Base-by-base conservation (phyloP, 1,140 invertebrate genomes). In the Drosophila truncata region DNA sequence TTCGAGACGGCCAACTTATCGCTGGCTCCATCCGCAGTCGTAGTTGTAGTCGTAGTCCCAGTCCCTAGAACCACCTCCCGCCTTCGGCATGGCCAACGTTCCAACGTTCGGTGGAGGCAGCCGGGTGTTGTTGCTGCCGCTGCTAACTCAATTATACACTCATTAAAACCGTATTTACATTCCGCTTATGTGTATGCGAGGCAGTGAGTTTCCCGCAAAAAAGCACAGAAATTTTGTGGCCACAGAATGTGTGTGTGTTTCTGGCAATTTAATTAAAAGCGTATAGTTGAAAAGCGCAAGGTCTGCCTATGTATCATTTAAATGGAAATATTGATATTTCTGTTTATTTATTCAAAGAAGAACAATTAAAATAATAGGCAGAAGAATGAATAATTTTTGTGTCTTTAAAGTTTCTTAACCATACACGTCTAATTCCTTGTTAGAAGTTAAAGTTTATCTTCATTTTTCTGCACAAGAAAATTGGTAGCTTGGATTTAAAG, bases 91-190 rank as follows among this genome's bases (percentile, higher is more conserved):
- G 18, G 39, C 59, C 66, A 44, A 33, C 35, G 49, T 35, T 33
- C 27, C 37, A 13, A 14, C n/a, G n/a, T n/a, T n/a, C n/a, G 27
- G 47, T 44, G 39, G 25, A 10, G 42, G 42, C 35, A 18, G 33
- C 2, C 10, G 47, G 18, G 10, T 41, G 66, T 70, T 77, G 62
- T 61, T 75, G 23, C 55, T 61, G 75, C 50, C 62, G 65, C 58
- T 65, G 49, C 60, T 64, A 79, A 79, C 76, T 79, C 67, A 79
- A 79, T 79, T 79, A 79, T 79, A 72, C 74, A 71, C 76, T 79
- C 76, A 79, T 79, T 79, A 73, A 79, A 79, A 79, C 37, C 61
- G 61, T 65, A 73, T 79, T 79, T 79, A 73, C 76, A 58, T 67
- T 70, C 50, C 66, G 47, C 62, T 23, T 44, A 25, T 39, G 44